Base-by-base conservation (phyloP, 2,888 invertebrate genomes). In the Agonopterix alstromeriana region DNA sequence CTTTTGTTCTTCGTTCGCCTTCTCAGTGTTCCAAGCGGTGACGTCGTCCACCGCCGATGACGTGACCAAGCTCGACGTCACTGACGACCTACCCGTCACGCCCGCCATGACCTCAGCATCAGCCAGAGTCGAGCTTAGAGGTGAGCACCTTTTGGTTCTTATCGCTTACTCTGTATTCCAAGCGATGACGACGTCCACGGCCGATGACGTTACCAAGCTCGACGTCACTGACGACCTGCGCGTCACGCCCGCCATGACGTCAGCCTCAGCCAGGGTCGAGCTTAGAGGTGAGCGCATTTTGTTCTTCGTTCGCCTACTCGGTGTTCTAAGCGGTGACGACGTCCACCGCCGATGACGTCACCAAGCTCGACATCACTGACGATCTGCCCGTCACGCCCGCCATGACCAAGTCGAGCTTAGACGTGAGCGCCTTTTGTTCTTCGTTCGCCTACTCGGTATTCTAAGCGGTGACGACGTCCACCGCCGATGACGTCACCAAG, bases 381-480 rank as follows among this genome's bases (percentile, higher is more conserved):
- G 3, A 3, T 1, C 17, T 17, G 17, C 17, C 17, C 4, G 17
- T 17, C 17, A 3, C 17, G 4, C 2, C 17, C 17, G 17, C 17
- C 17, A 36, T 10, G n/a, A 36, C 36, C 3, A 3, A 38, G n/a
- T 38, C 38, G 38, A 38, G 5, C 38, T 38, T 38, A 38, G 27
- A 27, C 5, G 27, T 27, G 27, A 27, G 27, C 27, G 3, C 3
- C 17, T 17, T 17, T 17, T 93, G 90, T 93, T 67, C 91, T 93
- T 76, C n/a, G n/a, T 85, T 93, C 48, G 90, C 93, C 35, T 93
- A 93, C 75, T 91, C 93, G 17, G 90, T 92, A 55, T 90, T 91
- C 58, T 90, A 91, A 65, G 89, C 92, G 0, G 82, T 82, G 47
- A 70, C 81, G 62, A 75, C 78, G 52, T 65, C 76, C 0, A 67